Evolutionary conservation across 2,888 invertebrate species (phyloP), one percentile per base, ranked within the genome.

Genomic region (Catocala sponsa): DNA sequence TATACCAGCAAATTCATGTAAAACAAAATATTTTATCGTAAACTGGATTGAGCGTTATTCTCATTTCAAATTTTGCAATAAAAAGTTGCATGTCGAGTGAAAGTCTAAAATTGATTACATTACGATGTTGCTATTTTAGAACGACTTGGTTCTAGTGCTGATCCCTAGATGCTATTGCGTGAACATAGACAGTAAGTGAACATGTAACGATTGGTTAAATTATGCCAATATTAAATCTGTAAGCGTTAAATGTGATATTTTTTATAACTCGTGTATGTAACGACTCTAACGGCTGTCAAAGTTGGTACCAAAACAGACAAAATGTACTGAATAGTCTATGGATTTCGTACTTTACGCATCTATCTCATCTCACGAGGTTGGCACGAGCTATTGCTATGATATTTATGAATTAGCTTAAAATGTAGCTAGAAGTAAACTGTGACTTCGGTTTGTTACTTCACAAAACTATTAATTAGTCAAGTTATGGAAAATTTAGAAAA

Each of bases 91-190:
- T 75, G 72, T 67, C 46, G 65, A 72, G 77, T 69, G 77, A 78
- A 78, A 78, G 77, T 69, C 7, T 63, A 66, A 61, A 65, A 67
- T 68, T 65, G 63, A 69, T 77, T 72, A 65, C 70, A 65, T n/a
- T 57, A 44, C 52, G 49, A 15, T 59, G 15, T 60, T 44, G 38
- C 51, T 49, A 55, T 64, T 76, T 69, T 33, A 64, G 62, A 55
- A 11, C 38, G 46, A 33, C 25, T 50, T 52, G 32, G 15, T 57
- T 48, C 57, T 61, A 58, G 43, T 58, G 56, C 35, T 9, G 47
- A 62, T 54, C 48, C 65, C 56, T 58, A 43, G 32, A 7, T 35
- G 1, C 2, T 58, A 42, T 76, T 63, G 76, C 74, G 57, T 75
- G 76, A 10, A 50, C 57, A 7, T 11, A 9, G 4, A 32, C 51